Base-by-base conservation (phyloP, 2,888 invertebrate species). In the Cyclophora albipunctata region DNA sequence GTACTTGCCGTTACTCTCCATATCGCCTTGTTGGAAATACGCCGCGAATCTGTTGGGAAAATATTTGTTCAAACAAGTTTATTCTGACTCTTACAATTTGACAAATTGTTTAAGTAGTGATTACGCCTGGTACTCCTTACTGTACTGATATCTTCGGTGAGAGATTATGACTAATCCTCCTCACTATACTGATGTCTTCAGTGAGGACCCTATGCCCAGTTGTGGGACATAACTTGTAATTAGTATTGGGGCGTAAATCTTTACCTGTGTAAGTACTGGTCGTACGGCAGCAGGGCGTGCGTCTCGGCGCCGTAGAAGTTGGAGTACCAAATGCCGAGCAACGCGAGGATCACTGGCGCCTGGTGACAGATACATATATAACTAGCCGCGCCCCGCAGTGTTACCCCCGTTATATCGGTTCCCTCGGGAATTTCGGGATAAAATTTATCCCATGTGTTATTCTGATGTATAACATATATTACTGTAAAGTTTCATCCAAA, bases 21-120 rank as follows among this genome's bases (percentile, higher is more conserved):
- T 99, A 73, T 99, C 99, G 3, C 98, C 98, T 89, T 99, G 99
- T 84, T 99, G 99, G 90, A 99, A 99, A 83, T 99, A 99, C 7
- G 99, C 99, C 5, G 99, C 97, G 86, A 99, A 99, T 56, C 89
- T 88, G 53, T 0, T 37, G 37, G 37, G 4, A 1, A 5, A 37
- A 37, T 5, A 37, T 37, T 4, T 37, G 37, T 37, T 37, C 2
- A 37, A 2, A 37, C 20, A 20, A 20, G 20, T 20, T 20, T 20
- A 20, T 20, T 20, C 20, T 20, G 20, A 20, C 20, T 20, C 20
- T 20, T 20, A 20, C 20, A 20, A 20, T 20, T 20, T 20, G 20
- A 20, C 20, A 20, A 20, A 1, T 20, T 20, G 20, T 20, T 20
- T 20, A 20, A 1, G 20, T 1, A 2, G 20, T 20, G 20, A 20